These are phyloP conservation scores for Regulus satrapa DNA, from an alignment of 2,113 vertebrate genomes.

Conservation along the genomic window DNA sequence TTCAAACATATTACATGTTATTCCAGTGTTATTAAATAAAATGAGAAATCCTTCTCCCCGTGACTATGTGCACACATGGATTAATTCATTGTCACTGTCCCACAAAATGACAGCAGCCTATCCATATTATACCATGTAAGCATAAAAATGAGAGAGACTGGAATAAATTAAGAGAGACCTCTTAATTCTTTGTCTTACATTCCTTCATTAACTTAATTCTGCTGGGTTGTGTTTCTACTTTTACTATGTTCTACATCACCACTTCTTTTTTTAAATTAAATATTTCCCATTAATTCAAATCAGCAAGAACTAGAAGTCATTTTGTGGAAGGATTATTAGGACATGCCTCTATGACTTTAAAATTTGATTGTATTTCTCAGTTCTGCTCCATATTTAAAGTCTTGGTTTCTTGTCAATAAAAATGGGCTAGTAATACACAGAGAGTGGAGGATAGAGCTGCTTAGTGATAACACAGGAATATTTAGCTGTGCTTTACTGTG, in stretches of 20 bases:
- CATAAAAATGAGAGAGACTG: not conserved
- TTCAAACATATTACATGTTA: not conserved
- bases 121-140: not conserved
- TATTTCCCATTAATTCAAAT: not conserved
- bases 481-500: not conserved
- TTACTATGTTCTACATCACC: not conserved
- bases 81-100: not conserved
- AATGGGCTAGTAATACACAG: not conserved
- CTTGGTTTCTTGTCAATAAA: not conserved
- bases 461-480: not conserved
- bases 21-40: not conserved
- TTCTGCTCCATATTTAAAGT: not conserved
- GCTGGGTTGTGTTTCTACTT: slow-evolving; percentile 6
- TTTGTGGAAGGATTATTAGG: not conserved
- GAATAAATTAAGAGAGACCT: not conserved
- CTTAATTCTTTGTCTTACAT: not conserved
- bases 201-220: not conserved
- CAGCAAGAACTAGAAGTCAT: not conserved
- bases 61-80: not conserved
- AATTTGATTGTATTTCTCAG: not conserved
- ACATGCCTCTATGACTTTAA: not conserved
- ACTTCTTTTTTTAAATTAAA: not conserved
- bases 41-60: not conserved
- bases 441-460: not conserved
- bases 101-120: not conserved